Conservation (phyloP, 2,113 vertebrate species). For the Tragelaphus strepsiceros region DNA sequence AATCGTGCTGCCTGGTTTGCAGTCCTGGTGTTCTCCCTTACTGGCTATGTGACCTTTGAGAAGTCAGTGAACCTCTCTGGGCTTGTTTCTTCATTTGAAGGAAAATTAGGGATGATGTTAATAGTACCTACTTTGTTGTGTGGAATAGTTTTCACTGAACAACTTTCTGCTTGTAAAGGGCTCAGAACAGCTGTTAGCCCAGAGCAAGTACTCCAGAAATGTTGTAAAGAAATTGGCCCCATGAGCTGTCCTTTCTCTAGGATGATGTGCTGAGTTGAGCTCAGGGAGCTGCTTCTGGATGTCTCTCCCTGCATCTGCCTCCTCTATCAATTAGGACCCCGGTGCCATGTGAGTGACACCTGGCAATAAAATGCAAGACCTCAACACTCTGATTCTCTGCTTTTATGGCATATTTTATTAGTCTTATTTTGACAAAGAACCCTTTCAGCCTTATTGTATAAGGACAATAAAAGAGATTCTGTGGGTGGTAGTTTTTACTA, state of each 20-base stretch:
- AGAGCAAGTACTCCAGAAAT: neutral
- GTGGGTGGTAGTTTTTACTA: neutral
- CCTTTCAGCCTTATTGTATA: neutral
- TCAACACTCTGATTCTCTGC: neutral
- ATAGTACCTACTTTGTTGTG: neutral
- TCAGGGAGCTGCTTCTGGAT: neutral
- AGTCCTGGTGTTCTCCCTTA: neutral
- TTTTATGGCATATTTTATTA: conserved; percentile 8
- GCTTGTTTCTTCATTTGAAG: neutral
- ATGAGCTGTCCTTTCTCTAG: fast-evolving
- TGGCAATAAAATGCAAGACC: neutral
- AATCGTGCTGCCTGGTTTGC: neutral
- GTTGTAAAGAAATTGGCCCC: neutral
- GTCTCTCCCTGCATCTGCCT: neutral
- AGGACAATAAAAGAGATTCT: conserved; percentile 15
- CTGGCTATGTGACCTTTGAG: neutral
- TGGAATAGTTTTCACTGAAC: neutral
- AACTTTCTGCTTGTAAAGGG: neutral
- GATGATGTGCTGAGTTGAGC: neutral
- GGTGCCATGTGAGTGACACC: neutral
- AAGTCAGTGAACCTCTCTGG: neutral
- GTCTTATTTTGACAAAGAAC: conserved; percentile 2
- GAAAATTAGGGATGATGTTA: neutral
- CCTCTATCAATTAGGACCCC: neutral
- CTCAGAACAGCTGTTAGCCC: neutral